phyloP scores from a whole-genome alignment of 1,140 invertebrate species.

The Zaprionus capensis region DNA sequence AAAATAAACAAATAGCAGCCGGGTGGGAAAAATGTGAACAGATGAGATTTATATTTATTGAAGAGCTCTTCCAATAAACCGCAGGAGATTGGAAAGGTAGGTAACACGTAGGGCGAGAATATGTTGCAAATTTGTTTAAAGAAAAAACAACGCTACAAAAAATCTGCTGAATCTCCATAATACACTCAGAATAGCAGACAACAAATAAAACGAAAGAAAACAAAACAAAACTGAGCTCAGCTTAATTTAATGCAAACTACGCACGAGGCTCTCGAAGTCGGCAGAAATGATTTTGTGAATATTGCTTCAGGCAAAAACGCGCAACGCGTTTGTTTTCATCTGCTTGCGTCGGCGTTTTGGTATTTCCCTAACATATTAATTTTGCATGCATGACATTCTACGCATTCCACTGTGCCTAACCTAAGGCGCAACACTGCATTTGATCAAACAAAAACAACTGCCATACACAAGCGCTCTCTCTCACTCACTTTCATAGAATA shows the following conservation, averaged over 20 bases:
- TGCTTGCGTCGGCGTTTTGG: constrained; percentile 73
- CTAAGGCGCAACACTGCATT: constrained; percentile 49
- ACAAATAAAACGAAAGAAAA: constrained; percentile 16
- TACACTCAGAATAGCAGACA: constrained; percentile 16
- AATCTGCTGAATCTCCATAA: neutral
- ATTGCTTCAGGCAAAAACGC: constrained; percentile 32
- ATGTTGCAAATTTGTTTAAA: neutral
- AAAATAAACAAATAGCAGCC: constrained; percentile 54
- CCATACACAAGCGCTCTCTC: neutral
- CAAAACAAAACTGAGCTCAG: constrained; percentile 20
- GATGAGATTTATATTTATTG: constrained; percentile 13
- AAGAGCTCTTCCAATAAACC: neutral
- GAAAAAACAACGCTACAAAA: neutral
- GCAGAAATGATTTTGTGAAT: constrained; percentile 9
- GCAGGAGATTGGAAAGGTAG: neutral
- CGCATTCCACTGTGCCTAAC: constrained; percentile 22
- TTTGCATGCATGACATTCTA: constrained; percentile 47
- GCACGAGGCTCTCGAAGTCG: constrained; percentile 29
- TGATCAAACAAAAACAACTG: constrained; percentile 22
- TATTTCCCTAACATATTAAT: constrained; percentile 62
- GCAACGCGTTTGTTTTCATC: constrained; percentile 37
- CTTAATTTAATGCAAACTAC: constrained; percentile 73
- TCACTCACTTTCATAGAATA: constrained; percentile 15
- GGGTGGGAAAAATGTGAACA: constrained; percentile 21
- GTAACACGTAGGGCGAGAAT: neutral